Evolutionary conservation across 2,797 vertebrate genomes (phyloP), one percentile per base, ranked within the genome.

Genomic region (Peromyscus melanophrys): DNA sequence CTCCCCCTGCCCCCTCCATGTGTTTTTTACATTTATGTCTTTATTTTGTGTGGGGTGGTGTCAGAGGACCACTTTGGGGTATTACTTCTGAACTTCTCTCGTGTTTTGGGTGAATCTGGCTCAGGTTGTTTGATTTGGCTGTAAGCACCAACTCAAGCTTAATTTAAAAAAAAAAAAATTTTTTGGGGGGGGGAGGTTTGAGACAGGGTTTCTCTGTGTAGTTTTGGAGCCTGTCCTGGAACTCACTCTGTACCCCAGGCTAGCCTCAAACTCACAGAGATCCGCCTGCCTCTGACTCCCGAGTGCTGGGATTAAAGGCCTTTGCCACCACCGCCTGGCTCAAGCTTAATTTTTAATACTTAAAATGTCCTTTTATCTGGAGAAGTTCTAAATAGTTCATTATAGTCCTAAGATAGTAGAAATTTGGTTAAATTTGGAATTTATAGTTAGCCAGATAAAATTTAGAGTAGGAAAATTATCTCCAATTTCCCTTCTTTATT

Each of bases 391-490:
- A 90, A 89, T 67, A 83, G 80, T 21, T 96, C 52, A 83, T 25
- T 96, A 87, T 94, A 96, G 31, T 92, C 49, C 43, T 93, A 97
- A 96, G 19, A 78, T 59, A 65, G 6, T 92, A 37, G n/a, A 92
- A 90, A 94, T 95, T 89, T 95, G 19, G 43, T 31, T 96, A 37
- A 46, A 91, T 94, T 95, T 93, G 83, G 29, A 85, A 71, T 89
- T 75, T 86, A 19, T 3, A 86, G 57, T 59, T 16, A 71, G 46
- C 52, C 34, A 77, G 73, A 31, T 88, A 81, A 88, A 69, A 76
- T 85, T 63, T 29, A 81, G n/a, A 59, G n/a, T 89, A 94, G 46
- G 34, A 76, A 92, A 46, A 31, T 85, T 57, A 73, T 59, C 29
- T 88, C 31, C 11, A 67, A 0, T 94, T 92, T 73, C 1, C 83